phyloP scores from a whole-genome alignment of 2,888 invertebrate genomes.

The Drosophila anomalata region DNA sequence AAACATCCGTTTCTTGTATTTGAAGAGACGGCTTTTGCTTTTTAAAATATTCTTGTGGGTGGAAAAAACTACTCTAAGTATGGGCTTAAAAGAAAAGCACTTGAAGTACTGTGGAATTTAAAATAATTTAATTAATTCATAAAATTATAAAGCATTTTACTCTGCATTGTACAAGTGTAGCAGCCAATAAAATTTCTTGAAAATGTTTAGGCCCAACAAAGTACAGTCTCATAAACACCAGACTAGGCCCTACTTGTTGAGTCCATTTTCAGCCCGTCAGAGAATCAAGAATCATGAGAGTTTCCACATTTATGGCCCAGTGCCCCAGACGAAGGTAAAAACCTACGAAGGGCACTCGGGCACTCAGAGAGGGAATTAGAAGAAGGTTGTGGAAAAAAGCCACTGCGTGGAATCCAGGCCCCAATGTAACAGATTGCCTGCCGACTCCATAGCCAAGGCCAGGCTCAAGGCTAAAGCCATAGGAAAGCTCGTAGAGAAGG shows the following conservation, averaged over 20 bases:
- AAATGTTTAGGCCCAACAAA: not conserved
- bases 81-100: not conserved
- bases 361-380: slow-evolving; percentile 8
- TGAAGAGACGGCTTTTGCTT: not conserved
- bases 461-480: slow-evolving; percentile 31
- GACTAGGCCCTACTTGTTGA: slow-evolving; percentile 48
- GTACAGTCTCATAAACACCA: not conserved
- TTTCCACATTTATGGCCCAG: slow-evolving; percentile 2
- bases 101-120: not conserved
- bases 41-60: not conserved
- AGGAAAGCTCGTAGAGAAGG: slow-evolving; percentile 47
- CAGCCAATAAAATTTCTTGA: not conserved
- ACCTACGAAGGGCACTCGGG: slow-evolving; percentile 49
- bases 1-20: slow-evolving; percentile 9
- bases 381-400: not conserved
- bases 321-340: slow-evolving; percentile 47
- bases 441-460: slow-evolving; percentile 18
- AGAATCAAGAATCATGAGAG: not conserved
- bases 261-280: slow-evolving; percentile 20
- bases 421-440: slow-evolving; percentile 66
- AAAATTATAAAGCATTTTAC: not conserved
- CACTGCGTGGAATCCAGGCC: slow-evolving; percentile 56
- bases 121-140: not conserved
- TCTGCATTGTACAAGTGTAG: not conserved
- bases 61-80: not conserved